Conservation (phyloP, 2,888 invertebrate genomes). For the Octonoba sinensis region DNA sequence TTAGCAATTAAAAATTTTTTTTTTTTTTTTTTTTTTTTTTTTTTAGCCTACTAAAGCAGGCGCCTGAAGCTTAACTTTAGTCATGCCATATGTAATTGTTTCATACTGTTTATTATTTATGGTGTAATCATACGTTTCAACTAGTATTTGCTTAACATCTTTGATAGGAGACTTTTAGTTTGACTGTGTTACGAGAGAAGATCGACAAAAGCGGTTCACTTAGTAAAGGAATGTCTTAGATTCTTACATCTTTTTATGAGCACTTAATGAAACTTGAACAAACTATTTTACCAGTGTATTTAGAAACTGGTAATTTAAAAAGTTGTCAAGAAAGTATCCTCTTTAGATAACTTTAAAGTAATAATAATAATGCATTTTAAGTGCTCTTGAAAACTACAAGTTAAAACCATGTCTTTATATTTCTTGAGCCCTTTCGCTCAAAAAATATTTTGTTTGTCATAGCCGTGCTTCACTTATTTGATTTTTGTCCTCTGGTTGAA, state of each 20-base stretch:
- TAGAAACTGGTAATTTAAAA: slow-evolving; percentile 93
- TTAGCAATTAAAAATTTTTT: too few species aligned
- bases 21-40: too few species aligned
- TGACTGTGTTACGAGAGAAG: slow-evolving; percentile 75
- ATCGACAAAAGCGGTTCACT: slow-evolving; percentile 85
- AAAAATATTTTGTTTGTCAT: too few species aligned
- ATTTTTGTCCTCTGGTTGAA: too few species aligned
- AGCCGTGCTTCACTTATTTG: too few species aligned
- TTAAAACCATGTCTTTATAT: too few species aligned
- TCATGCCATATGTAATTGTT: not conserved
- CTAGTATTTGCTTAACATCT: not conserved
- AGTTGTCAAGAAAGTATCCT: slow-evolving; percentile 87
- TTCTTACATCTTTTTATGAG: slow-evolving; percentile 91
- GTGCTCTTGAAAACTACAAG: too few species aligned
- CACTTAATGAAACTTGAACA: slow-evolving; percentile 89
- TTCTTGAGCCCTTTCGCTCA: too few species aligned
- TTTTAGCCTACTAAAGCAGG: too few species aligned
- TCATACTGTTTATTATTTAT: not conserved
- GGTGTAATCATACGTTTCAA: not conserved
- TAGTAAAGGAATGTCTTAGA: slow-evolving; percentile 87
- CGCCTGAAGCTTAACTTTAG: too few species aligned
- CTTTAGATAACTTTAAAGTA: not conserved
- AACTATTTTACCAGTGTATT: slow-evolving; percentile 94
- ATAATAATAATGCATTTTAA: too few species aligned
- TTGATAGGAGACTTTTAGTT: slow-evolving; percentile 47